Percentiles rank a stretch among this genome's conserved stretches.
phyloP scores from a whole-genome alignment of 2,113 vertebrate genomes.

The Neodontobutis hainanensis region DNA sequence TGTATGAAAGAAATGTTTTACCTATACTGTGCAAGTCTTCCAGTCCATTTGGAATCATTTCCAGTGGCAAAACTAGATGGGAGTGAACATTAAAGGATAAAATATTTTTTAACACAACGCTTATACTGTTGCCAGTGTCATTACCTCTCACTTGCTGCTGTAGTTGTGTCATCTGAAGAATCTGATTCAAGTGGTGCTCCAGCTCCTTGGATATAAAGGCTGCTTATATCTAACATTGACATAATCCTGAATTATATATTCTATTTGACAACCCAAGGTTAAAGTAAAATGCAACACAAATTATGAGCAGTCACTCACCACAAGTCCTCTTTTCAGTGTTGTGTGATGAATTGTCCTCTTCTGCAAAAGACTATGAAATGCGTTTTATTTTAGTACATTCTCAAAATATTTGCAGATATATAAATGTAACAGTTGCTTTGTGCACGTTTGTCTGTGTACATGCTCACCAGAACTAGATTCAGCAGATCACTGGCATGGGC shows the following conservation, averaged over 20 bases:
- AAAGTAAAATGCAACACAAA: not conserved
- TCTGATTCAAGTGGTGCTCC: constrained; percentile 8
- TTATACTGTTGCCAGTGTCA: not conserved
- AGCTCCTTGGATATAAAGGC: constrained; percentile 45
- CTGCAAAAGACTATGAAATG: constrained; percentile 80
- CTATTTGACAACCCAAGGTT: not conserved
- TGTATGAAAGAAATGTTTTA: constrained; percentile 25
- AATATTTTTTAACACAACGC: not conserved
- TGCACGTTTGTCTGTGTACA: constrained; percentile 5
- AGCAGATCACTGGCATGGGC: constrained; percentile 78
- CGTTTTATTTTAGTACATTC: not conserved
- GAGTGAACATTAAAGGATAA: not conserved
- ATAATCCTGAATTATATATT: constrained; percentile 9
- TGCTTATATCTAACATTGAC: constrained; percentile 43
- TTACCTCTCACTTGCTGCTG: constrained; percentile 20
- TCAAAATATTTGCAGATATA: not conserved
- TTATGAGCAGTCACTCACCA: constrained; percentile 32
- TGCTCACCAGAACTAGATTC: constrained; percentile 79
- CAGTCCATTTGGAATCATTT: constrained; percentile 72
- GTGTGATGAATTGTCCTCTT: constrained; percentile 63
- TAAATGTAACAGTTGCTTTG: constrained; percentile 4
- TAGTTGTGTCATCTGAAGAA: constrained; percentile 22
- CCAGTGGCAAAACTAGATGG: constrained; percentile 19
- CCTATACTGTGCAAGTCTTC: constrained; percentile 72
- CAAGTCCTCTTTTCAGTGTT: constrained; percentile 26